These are phyloP conservation scores for Acleris sparsana DNA, from an alignment of 2,888 invertebrate species.

Conservation along the genomic window DNA sequence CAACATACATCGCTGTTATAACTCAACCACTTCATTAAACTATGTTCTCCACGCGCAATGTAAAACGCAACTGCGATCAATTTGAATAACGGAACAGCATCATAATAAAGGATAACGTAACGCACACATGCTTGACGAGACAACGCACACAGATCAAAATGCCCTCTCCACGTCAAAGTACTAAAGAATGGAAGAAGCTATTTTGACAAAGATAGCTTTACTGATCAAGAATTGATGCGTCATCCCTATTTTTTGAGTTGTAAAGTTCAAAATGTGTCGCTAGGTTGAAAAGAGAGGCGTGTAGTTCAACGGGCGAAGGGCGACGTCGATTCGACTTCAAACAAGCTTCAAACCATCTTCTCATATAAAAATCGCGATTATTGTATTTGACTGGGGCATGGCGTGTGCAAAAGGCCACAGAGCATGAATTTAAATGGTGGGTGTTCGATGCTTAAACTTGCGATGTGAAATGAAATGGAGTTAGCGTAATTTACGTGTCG, in stretches of 20 bases:
- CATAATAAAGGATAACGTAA: slow-evolving; percentile 38
- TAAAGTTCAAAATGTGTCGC: slow-evolving; percentile 37
- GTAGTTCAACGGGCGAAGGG: slow-evolving; percentile 11
- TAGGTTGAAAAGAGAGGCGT: background rate
- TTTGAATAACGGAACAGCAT: slow-evolving; percentile 18
- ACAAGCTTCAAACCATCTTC: slow-evolving; percentile 33
- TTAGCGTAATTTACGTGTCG: background rate
- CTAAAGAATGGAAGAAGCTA: slow-evolving; percentile 55
- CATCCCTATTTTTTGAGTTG: slow-evolving; percentile 39
- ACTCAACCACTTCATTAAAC: background rate
- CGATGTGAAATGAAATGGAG: slow-evolving; percentile 1
- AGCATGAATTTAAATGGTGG: slow-evolving; percentile 14
- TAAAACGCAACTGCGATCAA: slow-evolving; percentile 12
- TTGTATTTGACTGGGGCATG: slow-evolving; percentile 30
- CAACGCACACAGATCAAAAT: slow-evolving; percentile 45
- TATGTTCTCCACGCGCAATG: slow-evolving; percentile 25
- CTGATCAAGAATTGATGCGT: slow-evolving; percentile 45
- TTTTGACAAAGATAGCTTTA: slow-evolving; percentile 54
- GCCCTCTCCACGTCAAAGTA: slow-evolving; percentile 47
- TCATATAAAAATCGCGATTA: slow-evolving; percentile 37
- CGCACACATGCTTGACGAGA: slow-evolving; percentile 44
- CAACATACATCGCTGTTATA: slow-evolving; percentile 46
- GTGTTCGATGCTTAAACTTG: slow-evolving; percentile 14
- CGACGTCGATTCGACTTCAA: slow-evolving; percentile 35
- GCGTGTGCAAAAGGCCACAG: slow-evolving; percentile 16